phyloP scores from a whole-genome alignment of 1,140 invertebrate species.

The Drosophila pruinosa region DNA sequence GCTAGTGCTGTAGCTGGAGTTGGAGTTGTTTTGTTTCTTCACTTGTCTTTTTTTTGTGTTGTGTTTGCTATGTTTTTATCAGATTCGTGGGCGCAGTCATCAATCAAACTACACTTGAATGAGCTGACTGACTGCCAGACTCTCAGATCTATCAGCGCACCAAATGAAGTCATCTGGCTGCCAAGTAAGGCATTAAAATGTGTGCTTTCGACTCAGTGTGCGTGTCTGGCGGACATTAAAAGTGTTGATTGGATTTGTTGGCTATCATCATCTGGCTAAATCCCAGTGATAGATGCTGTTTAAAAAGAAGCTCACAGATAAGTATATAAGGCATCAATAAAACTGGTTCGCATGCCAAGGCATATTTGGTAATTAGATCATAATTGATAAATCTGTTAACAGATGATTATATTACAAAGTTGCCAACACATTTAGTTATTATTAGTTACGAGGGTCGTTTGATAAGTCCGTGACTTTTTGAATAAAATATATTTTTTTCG shows the following conservation, averaged over 20 bases:
- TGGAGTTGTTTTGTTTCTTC: neutral
- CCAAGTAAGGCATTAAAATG: constrained; percentile 11
- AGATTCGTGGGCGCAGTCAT: constrained; percentile 64
- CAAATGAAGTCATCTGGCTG: constrained; percentile 66
- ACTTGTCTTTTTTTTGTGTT: neutral
- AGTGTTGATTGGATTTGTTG: constrained; percentile 50
- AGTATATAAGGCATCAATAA: neutral
- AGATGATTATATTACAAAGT: neutral
- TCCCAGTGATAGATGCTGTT: constrained; percentile 2
- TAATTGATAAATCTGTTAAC: neutral
- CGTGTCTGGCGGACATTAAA: constrained; percentile 57
- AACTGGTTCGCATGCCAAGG: neutral
- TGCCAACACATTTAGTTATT: neutral
- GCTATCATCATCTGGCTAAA: neutral
- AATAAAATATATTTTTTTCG: no score
- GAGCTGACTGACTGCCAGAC: neutral
- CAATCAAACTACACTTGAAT: constrained; percentile 63
- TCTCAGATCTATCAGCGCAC: constrained; percentile 1
- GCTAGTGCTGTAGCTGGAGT: constrained; percentile 43
- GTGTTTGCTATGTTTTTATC: constrained; percentile 4
- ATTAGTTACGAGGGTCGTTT: neutral
- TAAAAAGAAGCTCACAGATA: neutral
- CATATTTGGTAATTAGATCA: neutral
- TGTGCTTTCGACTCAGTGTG: constrained; percentile 9
- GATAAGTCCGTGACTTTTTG: no score